A percentile compares a stretch with the other conserved stretches of the same genome.
These are phyloP conservation scores for Agapornis roseicollis DNA, from an alignment of 2,113 vertebrate genomes.

Conservation along the genomic window DNA sequence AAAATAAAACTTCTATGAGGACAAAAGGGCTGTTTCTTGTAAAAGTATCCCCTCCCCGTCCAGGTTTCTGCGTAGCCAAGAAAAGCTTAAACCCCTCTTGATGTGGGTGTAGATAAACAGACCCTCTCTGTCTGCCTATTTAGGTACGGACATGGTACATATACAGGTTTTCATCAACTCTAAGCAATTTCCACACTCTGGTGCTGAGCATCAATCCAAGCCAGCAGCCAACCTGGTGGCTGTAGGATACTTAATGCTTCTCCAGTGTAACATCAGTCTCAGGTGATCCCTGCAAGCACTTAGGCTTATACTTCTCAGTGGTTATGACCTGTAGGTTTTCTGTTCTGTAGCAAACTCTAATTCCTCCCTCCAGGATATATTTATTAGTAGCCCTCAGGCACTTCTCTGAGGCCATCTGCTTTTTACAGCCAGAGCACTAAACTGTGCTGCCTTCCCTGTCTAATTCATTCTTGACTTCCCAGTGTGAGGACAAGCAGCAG, in stretches of 20 bases:
- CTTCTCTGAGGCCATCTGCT: not conserved
- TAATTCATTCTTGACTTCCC: not conserved
- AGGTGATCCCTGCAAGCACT: not conserved
- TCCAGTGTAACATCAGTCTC: rapidly evolving
- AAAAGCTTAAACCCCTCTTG: not conserved
- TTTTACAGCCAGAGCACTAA: not conserved
- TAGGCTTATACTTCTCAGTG: not conserved
- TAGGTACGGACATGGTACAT: not conserved
- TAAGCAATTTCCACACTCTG: not conserved
- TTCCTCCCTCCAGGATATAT: not conserved
- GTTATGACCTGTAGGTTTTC: not conserved
- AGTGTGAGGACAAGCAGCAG: rapidly evolving
- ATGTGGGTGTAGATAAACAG: too few species aligned
- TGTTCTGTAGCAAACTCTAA: not conserved
- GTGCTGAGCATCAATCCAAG: not conserved
- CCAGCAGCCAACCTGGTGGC: not conserved
- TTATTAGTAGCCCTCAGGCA: not conserved
- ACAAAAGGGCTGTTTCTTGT: not conserved
- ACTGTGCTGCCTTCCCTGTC: not conserved
- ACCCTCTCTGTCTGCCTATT: not conserved
- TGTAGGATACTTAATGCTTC: not conserved
- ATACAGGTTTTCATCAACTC: not conserved
- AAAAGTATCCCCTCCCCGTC: not conserved
- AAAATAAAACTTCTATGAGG: not conserved
- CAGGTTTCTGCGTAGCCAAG: not conserved